A percentile compares a stretch with the other conserved stretches of the same genome.
These are phyloP conservation scores for Macrophya annulata DNA, from an alignment of 2,888 invertebrate species.

Conservation along the genomic window DNA sequence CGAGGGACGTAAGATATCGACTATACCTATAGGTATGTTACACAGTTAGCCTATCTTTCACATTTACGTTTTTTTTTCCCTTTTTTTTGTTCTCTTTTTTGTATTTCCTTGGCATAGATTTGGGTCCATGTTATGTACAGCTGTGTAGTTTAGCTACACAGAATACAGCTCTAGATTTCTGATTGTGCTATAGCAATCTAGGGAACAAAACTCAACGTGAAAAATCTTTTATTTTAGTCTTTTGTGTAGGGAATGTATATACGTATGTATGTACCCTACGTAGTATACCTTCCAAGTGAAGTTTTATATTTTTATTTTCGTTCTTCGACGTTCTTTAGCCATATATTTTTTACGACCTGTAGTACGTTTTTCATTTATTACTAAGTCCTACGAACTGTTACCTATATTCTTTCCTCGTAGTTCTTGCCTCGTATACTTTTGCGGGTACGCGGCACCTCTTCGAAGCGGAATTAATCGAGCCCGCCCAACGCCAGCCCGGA, in stretches of 20 bases:
- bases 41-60: neutral
- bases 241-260: neutral
- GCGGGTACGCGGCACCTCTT: neutral
- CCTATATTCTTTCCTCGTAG: neutral
- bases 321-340: slow-evolving; percentile 25
- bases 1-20: neutral
- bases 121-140: neutral
- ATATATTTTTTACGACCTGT: slow-evolving; percentile 19
- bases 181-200: slow-evolving; percentile 10
- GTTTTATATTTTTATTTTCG: neutral
- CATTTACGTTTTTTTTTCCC: neutral
- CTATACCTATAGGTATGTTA: slow-evolving; percentile 8
- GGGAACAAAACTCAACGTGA: neutral
- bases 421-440: slow-evolving; percentile 36
- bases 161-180: neutral
- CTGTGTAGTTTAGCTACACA: neutral
- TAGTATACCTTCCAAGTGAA: neutral
- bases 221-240: slow-evolving; percentile 24
- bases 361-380: slow-evolving; percentile 30
- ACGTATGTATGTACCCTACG: too few relatives aligned
- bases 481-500: slow-evolving; percentile 23
- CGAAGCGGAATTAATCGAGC: slow-evolving; percentile 49
- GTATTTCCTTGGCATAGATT: neutral
- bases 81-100: neutral
- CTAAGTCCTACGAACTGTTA: slow-evolving; percentile 11